Evolutionary conservation across 1,140 invertebrate species (phyloP), one percentile per base, ranked within the genome.

Genomic region (Meloidogyne exigua): DNA sequence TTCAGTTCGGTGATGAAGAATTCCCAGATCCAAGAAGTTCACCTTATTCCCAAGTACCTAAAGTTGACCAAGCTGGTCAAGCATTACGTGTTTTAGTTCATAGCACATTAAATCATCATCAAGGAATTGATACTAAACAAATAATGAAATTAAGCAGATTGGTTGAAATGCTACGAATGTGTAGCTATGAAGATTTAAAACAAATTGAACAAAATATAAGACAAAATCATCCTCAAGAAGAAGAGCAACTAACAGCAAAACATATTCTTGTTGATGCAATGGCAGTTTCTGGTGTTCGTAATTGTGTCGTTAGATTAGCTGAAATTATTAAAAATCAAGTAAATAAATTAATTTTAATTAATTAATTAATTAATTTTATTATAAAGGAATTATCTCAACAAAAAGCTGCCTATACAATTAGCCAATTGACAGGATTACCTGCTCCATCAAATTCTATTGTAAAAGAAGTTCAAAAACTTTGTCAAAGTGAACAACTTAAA

Each of bases 201-300:
- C 72, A 81, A 42, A 70, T 85, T 71, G 68, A 75, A 63, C 42
- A 67, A 18, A 32, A 72, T 44, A n/a, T 72, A n/a, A n/a, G 5
- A 15, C 28, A 69, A 57, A 28, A 70, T 36, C 25, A 70, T 36
- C 25, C 75, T 28, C 49, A 57, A 57, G n/a, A 39, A 23, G 18
- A 75, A 25, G 39, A 21, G 32, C 70, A 79, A 42, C 9, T 65
- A 36, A 81, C 77, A 42, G 49, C 63, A 67, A 28, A 81, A 21
- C 81, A 81, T n/a, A 39, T 86, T 44, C 77, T 83, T 66, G 66
- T 63, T 39, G 76, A 85, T 68, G 72, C 79, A 26, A 73, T 86
- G 25, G 84, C 80, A 13, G 66, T 80, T 13, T 81, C 81, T 74
- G 83, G 82, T 62, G 84, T 84, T 42, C 72, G 72, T 13, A 83